Conservation (phyloP, 2,113 vertebrate genomes). For the Corythaeola cristata region DNA sequence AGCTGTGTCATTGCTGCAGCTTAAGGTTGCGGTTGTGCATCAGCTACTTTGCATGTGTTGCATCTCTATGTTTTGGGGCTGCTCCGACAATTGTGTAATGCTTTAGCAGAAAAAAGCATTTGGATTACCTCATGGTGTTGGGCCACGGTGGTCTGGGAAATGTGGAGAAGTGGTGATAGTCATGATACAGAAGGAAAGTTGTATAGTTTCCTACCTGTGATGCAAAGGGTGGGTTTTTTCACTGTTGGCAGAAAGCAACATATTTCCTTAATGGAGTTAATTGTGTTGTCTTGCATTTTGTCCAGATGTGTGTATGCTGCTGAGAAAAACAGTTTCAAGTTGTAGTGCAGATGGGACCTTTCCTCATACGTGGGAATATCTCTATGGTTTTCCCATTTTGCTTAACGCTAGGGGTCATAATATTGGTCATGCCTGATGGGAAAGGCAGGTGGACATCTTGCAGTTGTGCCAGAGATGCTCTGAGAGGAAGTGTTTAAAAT, state of each 20-base stretch:
- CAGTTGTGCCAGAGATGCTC: background rate
- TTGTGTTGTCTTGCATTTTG: background rate
- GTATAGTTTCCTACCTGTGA: background rate
- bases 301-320: background rate
- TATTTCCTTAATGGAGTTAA: background rate
- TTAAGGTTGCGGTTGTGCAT: background rate
- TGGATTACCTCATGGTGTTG: background rate
- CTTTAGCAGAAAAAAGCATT: background rate
- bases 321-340: background rate
- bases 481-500: constrained; percentile 49
- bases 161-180: background rate
- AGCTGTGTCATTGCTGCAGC: background rate
- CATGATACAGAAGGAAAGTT: background rate
- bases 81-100: background rate
- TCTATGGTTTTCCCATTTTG: constrained; percentile 7
- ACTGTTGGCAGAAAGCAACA: background rate
- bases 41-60: background rate
- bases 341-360: background rate
- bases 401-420: background rate
- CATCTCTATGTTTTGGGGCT: background rate
- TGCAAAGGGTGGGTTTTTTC: background rate
- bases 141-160: background rate
- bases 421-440: background rate
- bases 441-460: constrained; percentile 34
- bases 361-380: background rate